Conservation (phyloP, 2,888 invertebrate genomes). For the Oligia strigilis region DNA sequence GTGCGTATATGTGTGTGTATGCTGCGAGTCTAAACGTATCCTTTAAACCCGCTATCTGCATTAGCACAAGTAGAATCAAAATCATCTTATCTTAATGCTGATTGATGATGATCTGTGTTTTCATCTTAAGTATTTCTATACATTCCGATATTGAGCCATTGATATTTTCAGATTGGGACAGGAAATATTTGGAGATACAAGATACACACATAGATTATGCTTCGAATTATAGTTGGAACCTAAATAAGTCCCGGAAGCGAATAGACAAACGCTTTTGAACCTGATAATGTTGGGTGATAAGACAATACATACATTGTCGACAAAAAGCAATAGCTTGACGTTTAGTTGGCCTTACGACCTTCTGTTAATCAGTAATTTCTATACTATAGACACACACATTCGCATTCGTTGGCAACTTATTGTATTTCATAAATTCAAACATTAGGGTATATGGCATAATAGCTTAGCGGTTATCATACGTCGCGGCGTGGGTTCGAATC, state of each 20-base stretch:
- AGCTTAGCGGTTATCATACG: no score
- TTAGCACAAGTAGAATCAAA: constrained; percentile 56
- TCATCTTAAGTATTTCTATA: constrained; percentile 47
- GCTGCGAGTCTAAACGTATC: constrained; percentile 35
- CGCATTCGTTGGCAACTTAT: no score
- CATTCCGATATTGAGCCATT: constrained; percentile 42
- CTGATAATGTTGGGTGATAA: neutral
- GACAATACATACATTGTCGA: neutral
- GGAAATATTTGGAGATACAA: constrained; percentile 38
- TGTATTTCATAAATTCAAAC: no score
- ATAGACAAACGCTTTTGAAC: neutral
- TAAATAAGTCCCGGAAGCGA: neutral
- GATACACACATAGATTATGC: constrained; percentile 34
- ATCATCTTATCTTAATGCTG: constrained; percentile 58
- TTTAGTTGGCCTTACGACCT: no score
- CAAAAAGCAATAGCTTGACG: no score
- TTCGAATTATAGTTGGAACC: neutral
- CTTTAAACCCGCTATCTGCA: constrained; percentile 51
- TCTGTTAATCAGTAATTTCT: no score
- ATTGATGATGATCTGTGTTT: constrained; percentile 60
- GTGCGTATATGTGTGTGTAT: constrained; percentile 8
- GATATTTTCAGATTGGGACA: constrained; percentile 47
- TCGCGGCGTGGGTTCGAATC: no score
- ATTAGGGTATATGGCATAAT: no score
- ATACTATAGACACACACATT: no score